Conservation (phyloP, 2,113 vertebrate genomes). For the Campylomormyrus tamandua region DNA sequence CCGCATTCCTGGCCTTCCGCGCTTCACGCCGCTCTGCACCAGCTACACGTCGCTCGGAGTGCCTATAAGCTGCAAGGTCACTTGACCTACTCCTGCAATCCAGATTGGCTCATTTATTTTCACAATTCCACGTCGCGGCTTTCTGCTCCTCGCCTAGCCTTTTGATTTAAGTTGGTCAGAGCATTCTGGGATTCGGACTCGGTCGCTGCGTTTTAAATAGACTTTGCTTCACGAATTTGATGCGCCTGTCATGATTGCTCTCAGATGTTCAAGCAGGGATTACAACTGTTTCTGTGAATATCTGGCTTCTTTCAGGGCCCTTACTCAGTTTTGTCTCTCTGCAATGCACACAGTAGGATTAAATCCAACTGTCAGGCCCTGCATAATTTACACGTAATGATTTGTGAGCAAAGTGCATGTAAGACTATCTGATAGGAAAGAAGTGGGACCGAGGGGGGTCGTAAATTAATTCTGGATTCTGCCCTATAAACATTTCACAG, state of each 20-base stretch:
- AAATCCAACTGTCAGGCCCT: conserved; percentile 7
- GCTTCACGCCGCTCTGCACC: background rate
- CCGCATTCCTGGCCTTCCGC: background rate
- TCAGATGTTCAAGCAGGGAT: conserved; percentile 27
- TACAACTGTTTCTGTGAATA: conserved; percentile 12
- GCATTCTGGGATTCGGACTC: background rate
- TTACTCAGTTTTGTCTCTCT: background rate
- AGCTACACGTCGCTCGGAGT: background rate
- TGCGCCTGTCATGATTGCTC: conserved; percentile 24
- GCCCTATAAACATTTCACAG: background rate
- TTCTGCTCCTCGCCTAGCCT: background rate
- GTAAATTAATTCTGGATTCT: background rate
- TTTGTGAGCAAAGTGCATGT: background rate
- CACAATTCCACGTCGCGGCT: background rate
- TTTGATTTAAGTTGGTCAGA: conserved; percentile 20
- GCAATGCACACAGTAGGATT: background rate
- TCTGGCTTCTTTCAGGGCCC: conserved; percentile 16
- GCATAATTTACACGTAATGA: conserved; percentile 3
- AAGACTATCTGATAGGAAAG: conserved; percentile 6
- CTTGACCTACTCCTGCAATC: background rate
- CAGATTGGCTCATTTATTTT: conserved; percentile 4
- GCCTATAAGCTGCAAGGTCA: background rate
- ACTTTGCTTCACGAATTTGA: conserved; percentile 19
- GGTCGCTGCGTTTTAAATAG: conserved; percentile 18
- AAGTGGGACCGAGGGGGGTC: background rate